Conservation (phyloP, 1,140 invertebrate genomes). For the Teleogryllus occipitalis region DNA sequence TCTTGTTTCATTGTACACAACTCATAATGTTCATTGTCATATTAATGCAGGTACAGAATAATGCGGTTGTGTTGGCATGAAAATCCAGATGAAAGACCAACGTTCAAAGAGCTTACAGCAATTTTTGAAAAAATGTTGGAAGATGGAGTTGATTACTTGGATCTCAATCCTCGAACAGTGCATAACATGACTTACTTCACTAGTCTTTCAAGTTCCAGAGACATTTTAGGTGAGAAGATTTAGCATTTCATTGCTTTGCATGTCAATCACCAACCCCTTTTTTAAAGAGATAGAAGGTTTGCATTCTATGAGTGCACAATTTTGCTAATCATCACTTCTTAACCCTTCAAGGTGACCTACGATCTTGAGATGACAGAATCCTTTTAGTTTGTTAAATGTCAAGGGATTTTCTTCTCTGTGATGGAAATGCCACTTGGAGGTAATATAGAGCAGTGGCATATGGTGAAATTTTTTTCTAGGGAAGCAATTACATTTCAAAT, state of each 20-base stretch:
- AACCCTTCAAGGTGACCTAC: not conserved
- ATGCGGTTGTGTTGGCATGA: slow-evolving; percentile 76
- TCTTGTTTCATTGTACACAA: too few relatives aligned
- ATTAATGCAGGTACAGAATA: slow-evolving; percentile 54
- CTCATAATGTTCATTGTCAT: too few relatives aligned
- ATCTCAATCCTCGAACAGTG: slow-evolving; percentile 50
- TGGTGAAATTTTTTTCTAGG: too few relatives aligned
- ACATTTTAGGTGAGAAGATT: not conserved
- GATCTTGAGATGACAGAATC: not conserved
- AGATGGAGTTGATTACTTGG: slow-evolving; percentile 62
- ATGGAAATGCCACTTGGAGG: too few relatives aligned
- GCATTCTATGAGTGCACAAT: not conserved
- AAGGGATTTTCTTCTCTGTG: too few relatives aligned
- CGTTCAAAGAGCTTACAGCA: slow-evolving; percentile 57
- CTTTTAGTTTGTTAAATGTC: too few relatives aligned
- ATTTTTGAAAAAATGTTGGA: slow-evolving; percentile 59
- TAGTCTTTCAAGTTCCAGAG: slow-evolving; percentile 26
- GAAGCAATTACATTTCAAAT: too few relatives aligned
- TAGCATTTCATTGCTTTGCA: not conserved
- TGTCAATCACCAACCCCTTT: not conserved
- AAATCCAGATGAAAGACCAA: slow-evolving; percentile 60
- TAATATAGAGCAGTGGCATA: too few relatives aligned
- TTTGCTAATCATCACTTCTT: not conserved
- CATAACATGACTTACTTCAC: slow-evolving; percentile 52
- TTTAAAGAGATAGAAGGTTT: not conserved